These are phyloP conservation scores for Aleadryas rufinucha DNA, from an alignment of 2,113 vertebrate genomes.

Conservation along the genomic window DNA sequence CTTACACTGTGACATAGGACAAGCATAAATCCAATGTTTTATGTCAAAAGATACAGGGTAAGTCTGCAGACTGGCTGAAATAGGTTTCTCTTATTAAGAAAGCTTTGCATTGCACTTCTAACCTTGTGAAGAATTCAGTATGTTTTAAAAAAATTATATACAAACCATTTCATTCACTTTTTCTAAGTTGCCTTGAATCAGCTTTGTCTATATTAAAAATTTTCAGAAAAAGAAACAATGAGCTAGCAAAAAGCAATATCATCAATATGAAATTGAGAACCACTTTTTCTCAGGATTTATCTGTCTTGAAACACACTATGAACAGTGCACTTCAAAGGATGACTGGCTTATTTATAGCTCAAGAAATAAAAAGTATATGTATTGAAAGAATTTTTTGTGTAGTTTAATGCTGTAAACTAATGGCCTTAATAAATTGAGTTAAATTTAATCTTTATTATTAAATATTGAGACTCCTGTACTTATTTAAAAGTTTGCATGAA, in stretches of 20 bases:
- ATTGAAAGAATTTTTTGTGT: not conserved
- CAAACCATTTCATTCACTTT: not conserved
- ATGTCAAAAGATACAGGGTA: not conserved
- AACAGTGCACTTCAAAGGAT: not conserved
- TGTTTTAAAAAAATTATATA: not conserved
- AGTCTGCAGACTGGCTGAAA: not conserved
- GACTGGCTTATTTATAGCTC: not conserved
- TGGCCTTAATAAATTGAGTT: fast-evolving
- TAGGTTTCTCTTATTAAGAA: not conserved
- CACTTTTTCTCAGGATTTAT: not conserved
- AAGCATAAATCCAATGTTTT: not conserved
- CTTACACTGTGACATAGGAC: too few species aligned
- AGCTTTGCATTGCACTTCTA: not conserved
- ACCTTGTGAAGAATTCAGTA: not conserved
- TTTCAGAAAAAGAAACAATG: not conserved
- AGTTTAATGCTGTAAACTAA: not conserved
- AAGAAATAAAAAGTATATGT: not conserved
- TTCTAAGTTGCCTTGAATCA: not conserved
- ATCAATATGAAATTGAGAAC: not conserved
- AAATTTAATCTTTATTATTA: not conserved
- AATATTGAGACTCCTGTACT: not conserved
- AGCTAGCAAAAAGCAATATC: not conserved
- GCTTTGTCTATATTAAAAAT: not conserved
- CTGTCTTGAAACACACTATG: not conserved
- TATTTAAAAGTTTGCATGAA: not conserved